Evolutionary conservation across 2,113 vertebrate genomes (phyloP).

Genomic region (Aspiorhynchus laticeps): DNA sequence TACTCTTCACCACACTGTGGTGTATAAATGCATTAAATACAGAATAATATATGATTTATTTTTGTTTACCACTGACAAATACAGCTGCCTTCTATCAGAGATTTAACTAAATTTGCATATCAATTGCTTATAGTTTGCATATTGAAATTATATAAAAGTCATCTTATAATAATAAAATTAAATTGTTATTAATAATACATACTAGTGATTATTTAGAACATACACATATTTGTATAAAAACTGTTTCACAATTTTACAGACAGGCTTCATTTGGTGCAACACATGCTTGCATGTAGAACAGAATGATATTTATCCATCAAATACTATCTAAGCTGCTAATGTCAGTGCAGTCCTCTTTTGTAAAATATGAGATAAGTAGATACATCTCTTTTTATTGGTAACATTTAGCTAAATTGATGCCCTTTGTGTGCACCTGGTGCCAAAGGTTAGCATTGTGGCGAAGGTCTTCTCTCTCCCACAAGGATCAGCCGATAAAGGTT

Average conservation of each 20-base stretch:
- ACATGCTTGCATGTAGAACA: conserved; percentile 22
- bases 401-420: conserved; percentile 61
- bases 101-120: background rate
- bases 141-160: background rate
- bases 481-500: conserved; percentile 52
- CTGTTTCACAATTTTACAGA: background rate
- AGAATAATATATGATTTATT: background rate
- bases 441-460: conserved; percentile 68
- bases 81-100: background rate
- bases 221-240: background rate
- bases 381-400: conserved; percentile 46
- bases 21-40: conserved; percentile 4
- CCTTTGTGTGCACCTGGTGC: conserved; percentile 68
- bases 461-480: conserved; percentile 41
- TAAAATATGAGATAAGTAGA: conserved; percentile 55
- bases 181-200: background rate
- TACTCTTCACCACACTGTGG: background rate
- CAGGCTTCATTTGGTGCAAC: conserved; percentile 11
- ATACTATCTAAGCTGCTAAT: conserved; percentile 52
- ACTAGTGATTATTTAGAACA: background rate
- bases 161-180: background rate
- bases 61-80: background rate
- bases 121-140: background rate
- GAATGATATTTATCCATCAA: conserved; percentile 48
- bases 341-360: conserved; percentile 59